Base-by-base conservation (phyloP, 2,888 invertebrate genomes). In the Drosophila ezoana region DNA sequence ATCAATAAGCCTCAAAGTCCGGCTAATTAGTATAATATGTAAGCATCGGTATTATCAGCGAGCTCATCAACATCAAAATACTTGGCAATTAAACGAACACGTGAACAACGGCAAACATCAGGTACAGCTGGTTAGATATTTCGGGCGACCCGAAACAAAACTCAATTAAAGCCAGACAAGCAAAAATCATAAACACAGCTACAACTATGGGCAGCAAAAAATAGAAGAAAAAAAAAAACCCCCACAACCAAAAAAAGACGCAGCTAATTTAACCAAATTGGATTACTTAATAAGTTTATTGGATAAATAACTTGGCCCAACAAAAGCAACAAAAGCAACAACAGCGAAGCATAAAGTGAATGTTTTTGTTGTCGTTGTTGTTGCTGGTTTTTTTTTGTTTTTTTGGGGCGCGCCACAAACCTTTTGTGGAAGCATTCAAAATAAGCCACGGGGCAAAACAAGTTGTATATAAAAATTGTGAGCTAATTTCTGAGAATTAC, bases 201-300 rank as follows among this genome's bases (percentile, higher is more conserved):
- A 61, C 43, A 56, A 68, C 60, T 51, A 64, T 43, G 51, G 48
- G 28, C 58, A 69, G 64, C 47, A 48, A 58, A 41, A 58, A 38
- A 47, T 33, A 35, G 41, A 43, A 14, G 41, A 14, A n/a, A 23
- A 48, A n/a, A 23, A 48, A 53, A 71, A 33, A 14, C 33, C 33
- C 13, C 48, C 56, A 61, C 45, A 69, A 16, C 53, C 75, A 70
- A 71, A 76, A 74, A 71, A 45, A 72, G 76, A 86, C 79, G 81
- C 81, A 82, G 86, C 85, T 89, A 90, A 90, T 90, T 90, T 89
- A 85, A 81, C 87, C 90, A 89, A 90, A 90, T 90, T 90, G 89
- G 90, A 89, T 90, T 90, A 90, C 89, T 90, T 89, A 90, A 90
- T 90, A 85, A 88, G 87, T 90, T 90, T 89, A 90, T 89, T 86